A percentile compares a stretch with the other conserved stretches of the same genome.
Conservation (phyloP, 2,797 vertebrate genomes). For the Poecilia gillii region DNA sequence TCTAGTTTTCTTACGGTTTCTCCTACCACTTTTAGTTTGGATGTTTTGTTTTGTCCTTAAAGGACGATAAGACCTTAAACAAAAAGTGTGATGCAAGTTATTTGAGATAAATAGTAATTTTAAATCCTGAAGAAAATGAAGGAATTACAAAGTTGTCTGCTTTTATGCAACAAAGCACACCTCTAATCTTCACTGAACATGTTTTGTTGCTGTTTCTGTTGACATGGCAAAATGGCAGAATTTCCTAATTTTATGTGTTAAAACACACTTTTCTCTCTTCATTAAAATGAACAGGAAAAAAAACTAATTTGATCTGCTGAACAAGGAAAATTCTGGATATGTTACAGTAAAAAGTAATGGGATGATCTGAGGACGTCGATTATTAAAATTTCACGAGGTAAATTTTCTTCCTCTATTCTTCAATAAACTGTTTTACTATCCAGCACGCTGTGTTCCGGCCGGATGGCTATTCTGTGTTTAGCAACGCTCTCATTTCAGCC, state of each 20-base stretch:
- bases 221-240: not conserved
- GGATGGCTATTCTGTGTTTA: too few relatives aligned
- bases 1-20: not conserved
- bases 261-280: too few relatives aligned
- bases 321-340: too few relatives aligned
- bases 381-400: too few relatives aligned
- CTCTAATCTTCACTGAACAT: not conserved
- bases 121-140: not conserved
- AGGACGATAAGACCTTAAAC: not conserved
- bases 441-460: too few relatives aligned
- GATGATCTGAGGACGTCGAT: too few relatives aligned
- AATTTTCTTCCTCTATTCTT: too few relatives aligned
- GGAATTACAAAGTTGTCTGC: not conserved
- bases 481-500: too few relatives aligned
- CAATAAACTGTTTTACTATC: too few relatives aligned
- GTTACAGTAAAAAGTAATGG: too few relatives aligned
- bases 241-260: not conserved
- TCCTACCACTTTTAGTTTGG: not conserved
- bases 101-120: not conserved
- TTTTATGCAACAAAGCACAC: not conserved
- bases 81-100: not conserved
- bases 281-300: not conserved
- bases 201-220: not conserved
- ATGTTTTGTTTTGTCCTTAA: not conserved
- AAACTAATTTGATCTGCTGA: not conserved